Conservation (phyloP, 2,797 vertebrate genomes). For the Zalophus californianus region DNA sequence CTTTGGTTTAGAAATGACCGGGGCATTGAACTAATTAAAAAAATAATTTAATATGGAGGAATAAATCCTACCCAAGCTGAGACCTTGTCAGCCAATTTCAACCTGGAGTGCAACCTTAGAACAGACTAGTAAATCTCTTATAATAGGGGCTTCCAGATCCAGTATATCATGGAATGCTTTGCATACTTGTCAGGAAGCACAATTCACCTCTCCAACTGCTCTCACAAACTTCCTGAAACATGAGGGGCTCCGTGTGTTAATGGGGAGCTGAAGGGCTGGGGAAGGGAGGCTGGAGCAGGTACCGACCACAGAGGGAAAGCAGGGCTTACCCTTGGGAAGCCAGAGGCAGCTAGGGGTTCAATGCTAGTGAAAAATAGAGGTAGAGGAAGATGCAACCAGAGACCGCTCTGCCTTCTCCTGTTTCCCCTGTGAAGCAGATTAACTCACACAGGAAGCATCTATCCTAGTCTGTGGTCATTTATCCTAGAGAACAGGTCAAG, state of each 20-base stretch:
- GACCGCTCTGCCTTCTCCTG: neutral
- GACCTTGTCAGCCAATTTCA: constrained; percentile 80
- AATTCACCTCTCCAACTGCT: constrained; percentile 46
- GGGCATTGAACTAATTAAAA: constrained; percentile 83
- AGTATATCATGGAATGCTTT: constrained; percentile 59
- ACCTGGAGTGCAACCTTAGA: constrained; percentile 75
- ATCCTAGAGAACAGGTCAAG: constrained; percentile 41
- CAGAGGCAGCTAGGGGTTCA: neutral
- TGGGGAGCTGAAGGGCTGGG: neutral
- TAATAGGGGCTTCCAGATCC: constrained; percentile 71
- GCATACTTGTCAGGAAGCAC: constrained; percentile 68
- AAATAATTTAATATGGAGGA: constrained; percentile 81
- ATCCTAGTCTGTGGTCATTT: neutral
- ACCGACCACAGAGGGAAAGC: neutral
- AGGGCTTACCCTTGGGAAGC: neutral
- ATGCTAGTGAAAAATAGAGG: neutral
- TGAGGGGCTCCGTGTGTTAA: neutral
- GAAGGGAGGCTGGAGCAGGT: neutral
- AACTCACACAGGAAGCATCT: constrained; percentile 54
- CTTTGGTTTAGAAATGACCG: constrained; percentile 74
- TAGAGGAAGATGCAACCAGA: neutral
- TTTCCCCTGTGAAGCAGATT: neutral
- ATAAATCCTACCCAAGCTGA: constrained; percentile 78
- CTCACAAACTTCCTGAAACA: constrained; percentile 65
- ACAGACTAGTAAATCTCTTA: constrained; percentile 76